phyloP scores from a whole-genome alignment of 2,113 vertebrate species.

The Phylloscopus whistleri region DNA sequence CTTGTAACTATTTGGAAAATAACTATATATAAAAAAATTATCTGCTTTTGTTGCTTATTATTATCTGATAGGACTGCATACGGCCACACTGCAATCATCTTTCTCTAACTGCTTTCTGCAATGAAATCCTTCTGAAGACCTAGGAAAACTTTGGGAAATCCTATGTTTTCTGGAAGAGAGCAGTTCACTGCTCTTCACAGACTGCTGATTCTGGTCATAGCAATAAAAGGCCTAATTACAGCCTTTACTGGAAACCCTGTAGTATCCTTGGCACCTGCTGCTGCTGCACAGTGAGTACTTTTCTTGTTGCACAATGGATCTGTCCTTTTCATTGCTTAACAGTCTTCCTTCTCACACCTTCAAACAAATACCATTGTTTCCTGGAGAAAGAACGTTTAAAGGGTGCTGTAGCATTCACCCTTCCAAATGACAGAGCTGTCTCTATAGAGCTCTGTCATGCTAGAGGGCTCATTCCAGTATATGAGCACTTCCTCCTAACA shows the following conservation, averaged over 20 bases:
- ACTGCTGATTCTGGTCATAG: not conserved
- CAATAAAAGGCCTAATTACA: not conserved
- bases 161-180: not conserved
- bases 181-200: not conserved
- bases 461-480: not conserved
- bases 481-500: not conserved
- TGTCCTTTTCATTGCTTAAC: not conserved
- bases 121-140: not conserved
- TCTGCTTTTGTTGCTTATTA: not conserved
- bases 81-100: rapidly evolving
- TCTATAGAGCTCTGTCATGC: not conserved
- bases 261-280: not conserved
- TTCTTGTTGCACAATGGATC: not conserved
- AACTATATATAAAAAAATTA: not conserved
- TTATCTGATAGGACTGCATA: not conserved
- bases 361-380: not conserved
- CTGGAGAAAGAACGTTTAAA: not conserved
- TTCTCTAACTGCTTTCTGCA: not conserved
- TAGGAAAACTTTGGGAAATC: not conserved
- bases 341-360: not conserved
- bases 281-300: not conserved
- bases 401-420: constrained; percentile 25
- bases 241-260: not conserved
- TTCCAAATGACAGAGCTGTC: constrained; percentile 54
- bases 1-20: not conserved